Evolutionary conservation across 1,140 invertebrate genomes (phyloP), one percentile per base, ranked within the genome.

Genomic region (Physella acuta): DNA sequence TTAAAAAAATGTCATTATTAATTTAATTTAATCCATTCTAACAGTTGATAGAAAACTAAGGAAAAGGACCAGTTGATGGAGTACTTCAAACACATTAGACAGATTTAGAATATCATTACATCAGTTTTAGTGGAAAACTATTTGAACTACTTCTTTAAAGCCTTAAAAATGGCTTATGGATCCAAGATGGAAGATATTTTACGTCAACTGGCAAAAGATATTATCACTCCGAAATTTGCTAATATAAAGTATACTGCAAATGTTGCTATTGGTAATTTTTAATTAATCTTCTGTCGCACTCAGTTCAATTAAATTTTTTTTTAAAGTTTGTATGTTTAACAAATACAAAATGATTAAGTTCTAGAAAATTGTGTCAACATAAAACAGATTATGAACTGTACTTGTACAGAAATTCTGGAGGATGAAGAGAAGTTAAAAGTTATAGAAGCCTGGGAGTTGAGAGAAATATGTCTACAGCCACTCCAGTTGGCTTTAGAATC

Each of bases 401-500:
- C n/a, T n/a, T n/a, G n/a, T 24, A 24, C 5, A 95, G 93, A 93
- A 85, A 88, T 94, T 75, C 85, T 95, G 73, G 91, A 91, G 78
- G 89, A 91, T 73, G 92, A 93, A 86, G 91, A 92, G 81, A 90
- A 90, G 73, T 87, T 92, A 70, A 84, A 91, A 56, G 88, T 92
- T 72, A 91, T 91, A 82, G 90, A 93, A 24, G 91, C 92, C 34
- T 90, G 93, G 87, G 92, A 94, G 84, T 79, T 95, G 68, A 78
- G 84, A 79, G 89, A 91, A 66, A 91, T 90, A 76, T 95, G 92
- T 85, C 89, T 95, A 75, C 86, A 90, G 71, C 90, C 92, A 11
- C 86, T 95, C 75, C 92, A 93, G 84, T 85, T 92, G 75, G 91
- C 93, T n/a, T 82, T 97, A 62, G 93, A 95, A 84, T 93, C 90